A percentile compares a stretch with the other conserved stretches of the same genome.
Conservation (phyloP, 2,797 vertebrate species). For the Myotis daubentonii region DNA sequence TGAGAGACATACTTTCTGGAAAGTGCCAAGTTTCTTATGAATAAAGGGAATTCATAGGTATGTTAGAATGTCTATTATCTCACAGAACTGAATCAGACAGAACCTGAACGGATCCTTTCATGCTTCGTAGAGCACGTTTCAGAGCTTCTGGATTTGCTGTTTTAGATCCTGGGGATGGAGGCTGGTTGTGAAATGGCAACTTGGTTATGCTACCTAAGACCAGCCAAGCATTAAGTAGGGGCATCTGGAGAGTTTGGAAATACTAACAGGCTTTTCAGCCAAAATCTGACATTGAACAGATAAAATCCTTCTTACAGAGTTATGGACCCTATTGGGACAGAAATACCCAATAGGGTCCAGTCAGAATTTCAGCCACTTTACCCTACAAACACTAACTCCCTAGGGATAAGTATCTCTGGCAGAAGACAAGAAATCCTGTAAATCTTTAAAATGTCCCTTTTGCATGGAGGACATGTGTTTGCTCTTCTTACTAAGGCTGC, state of each 20-base stretch:
- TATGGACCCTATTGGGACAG: constrained; percentile 12
- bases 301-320: constrained; percentile 52
- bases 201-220: constrained; percentile 63
- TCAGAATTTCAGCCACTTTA: constrained; percentile 30
- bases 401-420: not conserved
- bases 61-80: not conserved
- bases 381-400: not conserved
- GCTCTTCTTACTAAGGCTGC: constrained; percentile 15
- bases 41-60: not conserved
- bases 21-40: constrained; percentile 2
- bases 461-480: not conserved
- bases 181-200: constrained; percentile 65
- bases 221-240: constrained; percentile 69
- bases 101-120: constrained; percentile 38
- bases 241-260: constrained; percentile 70
- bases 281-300: constrained; percentile 61
- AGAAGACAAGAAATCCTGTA: constrained; percentile 17
- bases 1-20: not conserved
- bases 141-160: constrained; percentile 66
- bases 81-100: constrained; percentile 22
- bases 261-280: constrained; percentile 50
- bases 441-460: constrained; percentile 20
- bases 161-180: constrained; percentile 52
- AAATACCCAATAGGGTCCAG: not conserved
- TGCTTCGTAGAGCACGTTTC: constrained; percentile 20